phyloP scores from a whole-genome alignment of 2,113 vertebrate species.

The Dromiciops gliroides region DNA sequence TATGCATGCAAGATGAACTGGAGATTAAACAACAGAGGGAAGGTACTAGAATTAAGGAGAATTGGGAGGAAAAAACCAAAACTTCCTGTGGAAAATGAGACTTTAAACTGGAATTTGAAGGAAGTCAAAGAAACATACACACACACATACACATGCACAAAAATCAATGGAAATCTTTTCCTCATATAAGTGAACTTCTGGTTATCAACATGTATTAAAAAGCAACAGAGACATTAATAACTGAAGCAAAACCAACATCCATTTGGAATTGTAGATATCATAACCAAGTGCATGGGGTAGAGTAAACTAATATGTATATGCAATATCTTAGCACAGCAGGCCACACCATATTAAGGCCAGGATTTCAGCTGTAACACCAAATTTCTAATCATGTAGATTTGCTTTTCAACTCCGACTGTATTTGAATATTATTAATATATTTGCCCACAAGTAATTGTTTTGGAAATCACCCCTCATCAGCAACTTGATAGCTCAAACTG shows the following conservation, averaged over 20 bases:
- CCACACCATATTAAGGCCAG: not conserved
- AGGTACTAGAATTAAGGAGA: not conserved
- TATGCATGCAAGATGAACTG: not conserved
- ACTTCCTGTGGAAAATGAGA: not conserved
- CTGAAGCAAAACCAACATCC: not conserved
- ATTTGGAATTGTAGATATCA: not conserved
- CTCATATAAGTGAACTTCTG: conserved; percentile 37
- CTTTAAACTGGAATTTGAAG: not conserved
- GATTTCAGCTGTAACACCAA: not conserved
- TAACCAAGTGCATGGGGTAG: not conserved
- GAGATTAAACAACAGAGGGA: not conserved
- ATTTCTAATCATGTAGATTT: conserved; percentile 15
- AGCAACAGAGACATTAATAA: not conserved
- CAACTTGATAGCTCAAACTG: conserved; percentile 73
- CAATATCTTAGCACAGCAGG: not conserved
- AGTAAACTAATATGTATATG: not conserved
- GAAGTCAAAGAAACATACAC: not conserved
- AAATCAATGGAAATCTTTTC: conserved; percentile 8
- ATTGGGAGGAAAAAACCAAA: not conserved
- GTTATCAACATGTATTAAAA: not conserved
- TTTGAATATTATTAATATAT: conserved; percentile 71
- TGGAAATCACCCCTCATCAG: conserved; percentile 70
- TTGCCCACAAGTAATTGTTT: conserved; percentile 72
- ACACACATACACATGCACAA: too few species aligned
- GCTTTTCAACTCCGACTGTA: conserved; percentile 36